Evolutionary conservation across 2,797 vertebrate genomes (phyloP).

Genomic region (Balearica regulorum): DNA sequence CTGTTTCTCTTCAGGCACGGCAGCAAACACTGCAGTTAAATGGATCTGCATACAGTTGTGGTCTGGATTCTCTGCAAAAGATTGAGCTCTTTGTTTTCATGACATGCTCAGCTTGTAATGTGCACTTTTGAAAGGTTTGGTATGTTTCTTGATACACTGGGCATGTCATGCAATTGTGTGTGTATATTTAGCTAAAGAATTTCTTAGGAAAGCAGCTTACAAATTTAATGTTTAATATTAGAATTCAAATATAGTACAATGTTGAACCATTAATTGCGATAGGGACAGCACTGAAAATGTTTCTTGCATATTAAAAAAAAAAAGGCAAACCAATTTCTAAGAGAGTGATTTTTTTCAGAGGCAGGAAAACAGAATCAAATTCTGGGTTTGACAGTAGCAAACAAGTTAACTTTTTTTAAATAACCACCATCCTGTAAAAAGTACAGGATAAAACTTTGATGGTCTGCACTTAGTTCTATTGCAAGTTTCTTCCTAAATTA

Average conservation of each 20-base stretch:
- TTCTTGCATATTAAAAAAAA: not conserved
- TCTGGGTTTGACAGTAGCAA: not conserved
- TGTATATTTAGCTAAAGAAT: conserved; percentile 17
- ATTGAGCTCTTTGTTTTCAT: conserved; percentile 69
- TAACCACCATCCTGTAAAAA: not conserved
- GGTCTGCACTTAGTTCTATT: not conserved
- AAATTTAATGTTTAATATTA: not conserved
- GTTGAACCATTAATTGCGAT: not conserved
- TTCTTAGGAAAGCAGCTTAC: not conserved
- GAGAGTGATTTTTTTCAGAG: not conserved
- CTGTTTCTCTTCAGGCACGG: conserved; percentile 66
- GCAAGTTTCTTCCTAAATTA: not conserved
- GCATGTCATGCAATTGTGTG: conserved; percentile 64
- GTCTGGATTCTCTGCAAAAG: conserved; percentile 69
- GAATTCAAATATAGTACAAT: not conserved
- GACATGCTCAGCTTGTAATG: conserved; percentile 69
- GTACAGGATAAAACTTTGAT: not conserved
- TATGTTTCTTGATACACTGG: conserved; percentile 64
- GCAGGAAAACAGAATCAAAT: not conserved
- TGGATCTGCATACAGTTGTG: conserved; percentile 66
- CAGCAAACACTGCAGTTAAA: conserved; percentile 59
- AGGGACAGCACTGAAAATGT: not conserved
- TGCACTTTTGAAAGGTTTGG: conserved; percentile 67
- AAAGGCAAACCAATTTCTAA: not conserved
- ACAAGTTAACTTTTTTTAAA: not conserved